A percentile compares a stretch with the other conserved stretches of the same genome.
Conservation (phyloP, 2,113 vertebrate species). For the Stegastes partitus region DNA sequence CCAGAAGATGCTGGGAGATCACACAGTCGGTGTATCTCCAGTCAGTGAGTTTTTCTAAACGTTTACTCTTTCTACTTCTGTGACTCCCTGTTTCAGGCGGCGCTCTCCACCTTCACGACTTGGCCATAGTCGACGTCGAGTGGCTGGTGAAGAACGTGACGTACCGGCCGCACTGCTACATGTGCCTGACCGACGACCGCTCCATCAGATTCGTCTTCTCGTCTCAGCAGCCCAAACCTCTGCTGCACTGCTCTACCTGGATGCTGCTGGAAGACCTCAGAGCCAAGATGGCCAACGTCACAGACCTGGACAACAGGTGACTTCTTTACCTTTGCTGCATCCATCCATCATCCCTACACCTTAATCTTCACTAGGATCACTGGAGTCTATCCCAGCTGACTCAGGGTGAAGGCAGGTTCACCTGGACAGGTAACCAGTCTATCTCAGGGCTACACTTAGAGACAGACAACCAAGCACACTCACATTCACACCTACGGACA, state of each 20-base stretch:
- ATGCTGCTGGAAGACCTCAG: slow-evolving; percentile 85
- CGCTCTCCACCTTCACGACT: slow-evolving; percentile 91
- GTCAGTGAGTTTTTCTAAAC: too few species aligned
- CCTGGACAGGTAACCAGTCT: too few species aligned
- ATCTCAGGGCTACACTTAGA: too few species aligned
- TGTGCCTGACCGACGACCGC: slow-evolving; percentile 82
- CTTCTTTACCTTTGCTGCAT: neutral
- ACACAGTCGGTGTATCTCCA: too few species aligned
- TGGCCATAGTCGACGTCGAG: slow-evolving; percentile 82
- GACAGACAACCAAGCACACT: too few species aligned
- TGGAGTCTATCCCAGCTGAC: too few species aligned
- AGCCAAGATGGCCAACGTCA: slow-evolving; percentile 72
- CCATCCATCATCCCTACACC: too few species aligned
- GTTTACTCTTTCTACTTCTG: neutral
- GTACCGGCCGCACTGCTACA: slow-evolving; percentile 90
- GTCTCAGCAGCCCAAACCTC: slow-evolving; percentile 56
- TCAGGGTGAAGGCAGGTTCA: too few species aligned
- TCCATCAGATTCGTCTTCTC: slow-evolving; percentile 88
- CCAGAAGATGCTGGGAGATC: too few species aligned
- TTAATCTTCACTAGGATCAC: too few species aligned
- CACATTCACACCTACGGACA: too few species aligned
- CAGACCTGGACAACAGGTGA: slow-evolving; percentile 88
- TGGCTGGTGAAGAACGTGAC: slow-evolving; percentile 93
- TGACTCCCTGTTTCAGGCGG: slow-evolving; percentile 81
- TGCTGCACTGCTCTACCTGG: slow-evolving; percentile 85